Base-by-base conservation (phyloP, 1,140 invertebrate genomes). In the Drosophila baimaii region DNA sequence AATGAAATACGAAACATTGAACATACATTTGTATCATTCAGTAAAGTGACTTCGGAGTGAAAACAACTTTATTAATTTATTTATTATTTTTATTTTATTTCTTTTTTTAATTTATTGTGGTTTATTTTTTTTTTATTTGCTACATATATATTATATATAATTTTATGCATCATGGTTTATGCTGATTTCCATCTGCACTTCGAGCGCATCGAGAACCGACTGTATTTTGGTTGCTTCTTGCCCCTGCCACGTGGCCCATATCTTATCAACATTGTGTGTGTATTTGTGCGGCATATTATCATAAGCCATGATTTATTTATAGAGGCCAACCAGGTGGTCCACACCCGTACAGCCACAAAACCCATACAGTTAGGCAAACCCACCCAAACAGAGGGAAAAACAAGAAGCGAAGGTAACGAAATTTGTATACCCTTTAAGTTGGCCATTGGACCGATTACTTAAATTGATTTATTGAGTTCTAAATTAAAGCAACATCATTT, bases 261-360 rank as follows among this genome's bases (percentile, higher is more conserved):
- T 66, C 69, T 55, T 49, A 51, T 66, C 58, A 52, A 15, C 23
- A n/a, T 23, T 51, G 31, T 51, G 44, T 21, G 21, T 33, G n/a
- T 46, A 27, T 29, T 61, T 59, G 56, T 52, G 62, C 49, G 62
- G 31, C 64, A 66, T 13, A 77, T 85, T 85, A 85, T 85, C 82
- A 62, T 71, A 72, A 66, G 75, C 63, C 46, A 81, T 86, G 75
- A 86, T 86, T 86, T 86, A 86, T 86, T 86, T 86, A 86, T 86
- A 86, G 73, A 66, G 61, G 64, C 71, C 71, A 47, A 46, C 58
- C 81, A 84, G 77, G 81, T 84, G 76, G 64, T 63, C 15, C 57
- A 25, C 33, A 23, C 41, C 68, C 63, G 75, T 35, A 49, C 64
- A 54, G 10, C 19, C 10, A 43, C 2, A 43, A 21, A 21, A 13